Conservation (phyloP, 2,888 invertebrate species). For the Liopterus haemorrhoidalis region DNA sequence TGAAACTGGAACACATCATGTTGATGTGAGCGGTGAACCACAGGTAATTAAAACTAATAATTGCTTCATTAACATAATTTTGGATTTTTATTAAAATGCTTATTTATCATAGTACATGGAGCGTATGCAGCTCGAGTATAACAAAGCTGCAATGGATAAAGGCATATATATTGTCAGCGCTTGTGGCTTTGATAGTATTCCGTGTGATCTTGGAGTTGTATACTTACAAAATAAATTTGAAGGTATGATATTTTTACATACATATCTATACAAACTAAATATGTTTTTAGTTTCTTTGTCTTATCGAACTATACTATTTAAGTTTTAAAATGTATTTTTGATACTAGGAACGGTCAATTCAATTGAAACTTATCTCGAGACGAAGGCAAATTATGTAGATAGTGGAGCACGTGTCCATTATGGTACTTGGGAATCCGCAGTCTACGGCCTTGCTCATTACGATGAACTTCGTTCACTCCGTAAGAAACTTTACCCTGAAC, state of each 20-base stretch:
- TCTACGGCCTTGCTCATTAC: slow-evolving; percentile 65
- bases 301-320: background rate
- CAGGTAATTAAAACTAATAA: slow-evolving; percentile 41
- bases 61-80: slow-evolving; percentile 8
- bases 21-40: slow-evolving; percentile 92
- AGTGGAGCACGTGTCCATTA: slow-evolving; percentile 60
- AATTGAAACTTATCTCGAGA: slow-evolving; percentile 63
- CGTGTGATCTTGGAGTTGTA: slow-evolving; percentile 79
- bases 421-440: slow-evolving; percentile 85
- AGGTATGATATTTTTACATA: slow-evolving; percentile 46
- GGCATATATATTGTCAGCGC: slow-evolving; percentile 84
- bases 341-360: slow-evolving; percentile 64
- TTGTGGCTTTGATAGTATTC: slow-evolving; percentile 91
- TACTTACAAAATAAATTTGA: slow-evolving; percentile 71
- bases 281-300: slow-evolving; percentile 61
- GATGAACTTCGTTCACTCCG: slow-evolving; percentile 61
- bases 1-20: slow-evolving; percentile 72
- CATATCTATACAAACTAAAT: slow-evolving; percentile 60
- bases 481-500: slow-evolving; percentile 58
- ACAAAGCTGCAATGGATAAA: slow-evolving; percentile 65
- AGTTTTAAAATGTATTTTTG: slow-evolving; percentile 2
- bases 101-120: slow-evolving; percentile 65
- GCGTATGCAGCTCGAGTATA: slow-evolving; percentile 74
- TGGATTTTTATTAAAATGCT: slow-evolving; percentile 8
- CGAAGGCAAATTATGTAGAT: slow-evolving; percentile 33